Base-by-base conservation (phyloP, 2,113 vertebrate species). In the Porphyrio hochstetteri region DNA sequence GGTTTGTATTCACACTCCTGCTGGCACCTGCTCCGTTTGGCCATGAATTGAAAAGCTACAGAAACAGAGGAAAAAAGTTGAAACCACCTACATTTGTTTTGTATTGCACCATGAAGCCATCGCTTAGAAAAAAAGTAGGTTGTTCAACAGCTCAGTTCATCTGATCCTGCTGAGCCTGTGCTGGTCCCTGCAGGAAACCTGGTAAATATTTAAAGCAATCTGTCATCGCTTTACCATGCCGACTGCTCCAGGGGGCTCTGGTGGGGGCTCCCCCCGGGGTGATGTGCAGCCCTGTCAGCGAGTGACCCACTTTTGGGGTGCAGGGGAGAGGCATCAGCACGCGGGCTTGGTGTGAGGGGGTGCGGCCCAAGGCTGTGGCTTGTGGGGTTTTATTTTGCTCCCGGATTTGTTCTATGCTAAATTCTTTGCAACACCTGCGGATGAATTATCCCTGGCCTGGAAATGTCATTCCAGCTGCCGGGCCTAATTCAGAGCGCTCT, bases 211-310 rank as follows among this genome's bases (percentile, higher is more conserved):
- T 6, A 8, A 28, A 31, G 59, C 2, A 2, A 21, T 13, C 65
- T 9, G 13, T 5, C 44, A 6, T 2, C 5, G 53, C 42, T 7
- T 19, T 1, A 3, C 59, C 4, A 3, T 0, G 1, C 13, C 9
- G 17, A 4, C 24, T 25, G 60, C 28, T 14, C 14, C 20, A 11
- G 29, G n/a, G 10, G 23, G 9, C 25, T 40, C 20, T 14, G 13
- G 12, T 13, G 7, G 11, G 16, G 57, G 16, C 27, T 44, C 42
- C 7, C 6, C 28, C 17, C 13, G 4, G 33, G 4, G 17, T 7
- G 4, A 35, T 0, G n/a, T 7, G 55, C 44, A 24, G 50, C 50
- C 20, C 33, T 2, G 31, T 46, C 27, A 9, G 55, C 7, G 1
- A 28, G 48, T 11, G 31, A 44, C 80, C 24, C 4, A 1, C 44